phyloP scores from a whole-genome alignment of 2,888 invertebrate species.

The Anorthoa munda region DNA sequence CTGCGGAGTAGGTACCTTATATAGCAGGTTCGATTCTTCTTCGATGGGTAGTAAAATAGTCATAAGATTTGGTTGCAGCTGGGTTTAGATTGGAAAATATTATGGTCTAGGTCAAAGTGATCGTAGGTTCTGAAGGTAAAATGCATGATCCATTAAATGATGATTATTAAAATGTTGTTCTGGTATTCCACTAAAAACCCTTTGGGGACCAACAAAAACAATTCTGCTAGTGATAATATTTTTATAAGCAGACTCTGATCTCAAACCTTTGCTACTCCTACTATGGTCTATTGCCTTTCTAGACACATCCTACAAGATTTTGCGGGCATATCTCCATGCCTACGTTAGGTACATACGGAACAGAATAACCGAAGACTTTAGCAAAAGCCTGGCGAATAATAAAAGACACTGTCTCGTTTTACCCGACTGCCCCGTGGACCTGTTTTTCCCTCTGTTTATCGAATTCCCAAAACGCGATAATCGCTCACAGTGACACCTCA shows the following conservation, averaged over 20 bases:
- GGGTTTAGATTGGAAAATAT: background rate
- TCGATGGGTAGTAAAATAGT: conserved; percentile 26
- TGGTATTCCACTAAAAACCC: background rate
- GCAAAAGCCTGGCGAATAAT: no score
- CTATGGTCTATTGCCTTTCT: no score
- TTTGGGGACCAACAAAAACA: background rate
- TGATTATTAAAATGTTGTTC: background rate
- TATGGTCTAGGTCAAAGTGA: background rate
- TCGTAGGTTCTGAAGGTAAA: background rate
- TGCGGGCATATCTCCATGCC: no score
- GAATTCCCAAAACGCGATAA: no score
- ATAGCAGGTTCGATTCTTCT: conserved; percentile 38
- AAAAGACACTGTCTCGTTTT: no score
- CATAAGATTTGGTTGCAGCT: background rate
- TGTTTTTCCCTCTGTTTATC: no score
- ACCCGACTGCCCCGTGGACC: no score
- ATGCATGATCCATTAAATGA: background rate
- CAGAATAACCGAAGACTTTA: no score
- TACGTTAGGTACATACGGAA: no score
- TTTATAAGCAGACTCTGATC: no score
- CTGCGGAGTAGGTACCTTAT: conserved; percentile 8
- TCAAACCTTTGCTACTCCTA: no score
- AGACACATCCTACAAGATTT: no score
- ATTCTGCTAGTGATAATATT: background rate
- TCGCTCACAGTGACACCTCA: conserved; percentile 5